Percentiles rank a stretch among this genome's conserved stretches.
Conservation (phyloP, 2,113 vertebrate genomes). For the Prochilodus magdalenae region DNA sequence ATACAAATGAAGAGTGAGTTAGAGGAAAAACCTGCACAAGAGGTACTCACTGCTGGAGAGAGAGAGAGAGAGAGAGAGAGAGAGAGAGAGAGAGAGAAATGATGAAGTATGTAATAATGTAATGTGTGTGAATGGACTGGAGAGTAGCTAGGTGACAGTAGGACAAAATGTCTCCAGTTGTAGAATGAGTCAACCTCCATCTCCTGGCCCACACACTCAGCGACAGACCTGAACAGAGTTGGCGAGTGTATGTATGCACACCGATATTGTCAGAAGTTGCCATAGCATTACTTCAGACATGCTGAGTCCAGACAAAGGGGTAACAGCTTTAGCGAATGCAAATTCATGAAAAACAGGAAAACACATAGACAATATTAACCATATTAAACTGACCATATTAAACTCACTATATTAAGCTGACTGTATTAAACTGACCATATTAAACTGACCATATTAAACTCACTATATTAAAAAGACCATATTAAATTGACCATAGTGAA, state of each 20-base stretch:
- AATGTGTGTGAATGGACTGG: slow-evolving; percentile 6
- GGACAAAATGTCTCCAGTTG: slow-evolving; percentile 3
- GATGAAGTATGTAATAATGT: slow-evolving; percentile 1
- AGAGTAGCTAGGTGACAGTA: not conserved
- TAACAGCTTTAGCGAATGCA: slow-evolving; percentile 1
- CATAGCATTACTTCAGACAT: slow-evolving; percentile 12
- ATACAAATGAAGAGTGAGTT: slow-evolving; percentile 57
- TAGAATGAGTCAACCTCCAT: not conserved
- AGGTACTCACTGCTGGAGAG: slow-evolving; percentile 13
- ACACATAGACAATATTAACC: not conserved
- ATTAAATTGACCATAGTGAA: too few species aligned
- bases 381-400: too few species aligned
- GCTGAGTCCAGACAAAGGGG: slow-evolving; percentile 19
- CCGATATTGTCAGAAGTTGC: slow-evolving; percentile 5
- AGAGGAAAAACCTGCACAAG: slow-evolving; percentile 30
- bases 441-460: too few species aligned
- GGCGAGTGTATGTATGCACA: not conserved
- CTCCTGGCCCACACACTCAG: not conserved
- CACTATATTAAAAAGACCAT: too few species aligned
- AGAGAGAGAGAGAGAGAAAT: slow-evolving; percentile 17
- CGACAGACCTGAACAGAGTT: not conserved
- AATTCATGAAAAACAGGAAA: not conserved
- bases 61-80: slow-evolving; percentile 9
- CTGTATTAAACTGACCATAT: too few species aligned
- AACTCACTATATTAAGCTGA: too few species aligned